phyloP scores from a whole-genome alignment of 2,888 invertebrate species.

The Antheraea yamamai region DNA sequence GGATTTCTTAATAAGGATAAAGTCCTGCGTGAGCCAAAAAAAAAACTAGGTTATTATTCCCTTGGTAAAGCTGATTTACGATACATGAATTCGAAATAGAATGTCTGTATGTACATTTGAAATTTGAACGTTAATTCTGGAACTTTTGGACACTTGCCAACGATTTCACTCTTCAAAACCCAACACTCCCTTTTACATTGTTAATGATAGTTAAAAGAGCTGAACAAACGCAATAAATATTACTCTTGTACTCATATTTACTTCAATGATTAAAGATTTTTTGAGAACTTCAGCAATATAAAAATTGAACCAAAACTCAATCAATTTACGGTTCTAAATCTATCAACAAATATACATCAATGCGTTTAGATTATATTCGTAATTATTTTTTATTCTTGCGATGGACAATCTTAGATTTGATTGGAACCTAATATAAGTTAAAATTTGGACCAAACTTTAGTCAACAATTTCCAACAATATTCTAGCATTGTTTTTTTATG shows the following conservation, averaged over 20 bases:
- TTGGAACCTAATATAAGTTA: background rate
- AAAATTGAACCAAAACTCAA: background rate
- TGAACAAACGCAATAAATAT: background rate
- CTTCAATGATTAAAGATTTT: background rate
- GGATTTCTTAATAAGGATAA: background rate
- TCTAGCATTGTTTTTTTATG: background rate
- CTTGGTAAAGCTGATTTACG: constrained; percentile 12
- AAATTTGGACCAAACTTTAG: background rate
- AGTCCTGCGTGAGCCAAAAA: background rate
- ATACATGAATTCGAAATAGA: background rate
- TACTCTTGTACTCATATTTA: background rate
- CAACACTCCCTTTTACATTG: background rate
- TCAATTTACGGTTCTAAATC: background rate
- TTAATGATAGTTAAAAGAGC: background rate
- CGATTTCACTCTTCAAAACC: constrained; percentile 14
- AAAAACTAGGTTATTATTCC: background rate
- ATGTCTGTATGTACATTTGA: background rate
- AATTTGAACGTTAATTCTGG: constrained; percentile 7
- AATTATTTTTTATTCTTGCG: no score
- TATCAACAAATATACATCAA: background rate
- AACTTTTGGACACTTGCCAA: constrained; percentile 6
- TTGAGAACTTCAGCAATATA: background rate
- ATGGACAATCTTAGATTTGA: background rate
- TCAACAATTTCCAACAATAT: background rate
- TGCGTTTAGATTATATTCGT: no score